Evolutionary conservation across 23 tunicate species (phyloP).

Genomic region (Trididemnum nubilum): DNA sequence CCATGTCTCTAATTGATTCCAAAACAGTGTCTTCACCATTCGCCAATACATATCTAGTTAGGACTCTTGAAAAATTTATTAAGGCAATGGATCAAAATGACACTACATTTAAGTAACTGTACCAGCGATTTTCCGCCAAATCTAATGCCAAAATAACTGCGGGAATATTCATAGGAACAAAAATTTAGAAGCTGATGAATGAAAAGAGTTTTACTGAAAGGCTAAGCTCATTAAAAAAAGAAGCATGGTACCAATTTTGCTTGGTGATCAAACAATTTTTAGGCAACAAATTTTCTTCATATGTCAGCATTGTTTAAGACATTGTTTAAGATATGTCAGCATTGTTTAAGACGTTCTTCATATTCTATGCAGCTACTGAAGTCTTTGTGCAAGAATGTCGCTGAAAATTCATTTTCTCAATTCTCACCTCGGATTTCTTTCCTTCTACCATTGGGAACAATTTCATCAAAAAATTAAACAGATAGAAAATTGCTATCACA

Average conservation of each 20-base stretch:
- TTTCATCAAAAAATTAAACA: not conserved
- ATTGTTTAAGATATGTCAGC: not conserved
- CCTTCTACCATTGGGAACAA: not conserved
- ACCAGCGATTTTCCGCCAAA: not conserved
- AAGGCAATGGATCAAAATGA: not conserved
- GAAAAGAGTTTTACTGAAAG: not conserved
- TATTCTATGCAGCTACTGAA: not conserved
- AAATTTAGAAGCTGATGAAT: not conserved
- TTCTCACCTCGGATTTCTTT: not conserved
- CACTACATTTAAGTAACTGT: not conserved
- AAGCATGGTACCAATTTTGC: not conserved
- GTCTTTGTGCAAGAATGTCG: not conserved
- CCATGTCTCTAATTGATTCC: not conserved
- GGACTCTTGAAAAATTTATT: not conserved
- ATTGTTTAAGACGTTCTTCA: not conserved
- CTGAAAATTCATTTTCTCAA: not conserved
- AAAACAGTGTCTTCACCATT: not conserved
- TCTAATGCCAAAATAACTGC: not conserved
- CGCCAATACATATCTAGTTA: not conserved
- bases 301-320: not conserved
- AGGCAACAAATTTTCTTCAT: not conserved
- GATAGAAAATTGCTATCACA: not conserved
- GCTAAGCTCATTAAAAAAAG: not conserved
- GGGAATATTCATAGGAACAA: not conserved
- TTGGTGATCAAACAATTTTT: not conserved